Conservation (phyloP, 2,797 vertebrate genomes). For the Antennarius maculatus region DNA sequence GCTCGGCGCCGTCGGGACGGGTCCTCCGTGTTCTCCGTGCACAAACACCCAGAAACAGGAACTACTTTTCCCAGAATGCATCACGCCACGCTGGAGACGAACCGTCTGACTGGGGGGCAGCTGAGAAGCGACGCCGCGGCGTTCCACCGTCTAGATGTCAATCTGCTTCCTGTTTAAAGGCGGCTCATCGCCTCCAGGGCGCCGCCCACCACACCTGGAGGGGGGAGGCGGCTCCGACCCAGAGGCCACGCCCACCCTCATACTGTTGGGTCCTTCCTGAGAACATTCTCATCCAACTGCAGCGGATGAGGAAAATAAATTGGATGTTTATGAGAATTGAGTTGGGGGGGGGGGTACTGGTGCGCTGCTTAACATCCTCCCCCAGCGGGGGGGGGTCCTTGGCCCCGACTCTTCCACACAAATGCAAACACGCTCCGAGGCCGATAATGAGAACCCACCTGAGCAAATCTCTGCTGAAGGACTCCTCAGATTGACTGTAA, state of each 20-base stretch:
- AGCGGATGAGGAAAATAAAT: constrained; percentile 66
- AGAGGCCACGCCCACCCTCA: too few relatives aligned
- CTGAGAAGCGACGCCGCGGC: constrained; percentile 70
- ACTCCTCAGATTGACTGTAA: constrained; percentile 82
- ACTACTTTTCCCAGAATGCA: constrained; percentile 78
- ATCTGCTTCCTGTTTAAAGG: constrained; percentile 67
- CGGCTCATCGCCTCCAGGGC: constrained; percentile 64
- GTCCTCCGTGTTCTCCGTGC: too few relatives aligned
- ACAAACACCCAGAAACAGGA: neutral
- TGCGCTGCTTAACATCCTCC: constrained; percentile 62
- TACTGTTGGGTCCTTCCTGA: neutral
- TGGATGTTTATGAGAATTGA: constrained; percentile 71
- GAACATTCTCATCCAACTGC: constrained; percentile 64
- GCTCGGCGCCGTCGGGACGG: too few relatives aligned
- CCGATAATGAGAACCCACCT: constrained; percentile 80
- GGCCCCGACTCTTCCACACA: constrained; percentile 67
- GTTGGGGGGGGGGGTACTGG: constrained; percentile 53
- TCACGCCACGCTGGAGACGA: constrained; percentile 76
- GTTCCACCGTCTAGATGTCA: constrained; percentile 62
- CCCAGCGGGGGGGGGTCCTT: constrained; percentile 60
- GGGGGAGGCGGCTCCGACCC: too few relatives aligned
- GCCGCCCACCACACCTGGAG: too few relatives aligned
- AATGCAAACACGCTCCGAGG: constrained; percentile 59
- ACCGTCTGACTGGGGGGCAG: constrained; percentile 39
- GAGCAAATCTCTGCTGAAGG: constrained; percentile 83